Base-by-base conservation (phyloP, 2,888 invertebrate species). In the Clanis bilineata region DNA sequence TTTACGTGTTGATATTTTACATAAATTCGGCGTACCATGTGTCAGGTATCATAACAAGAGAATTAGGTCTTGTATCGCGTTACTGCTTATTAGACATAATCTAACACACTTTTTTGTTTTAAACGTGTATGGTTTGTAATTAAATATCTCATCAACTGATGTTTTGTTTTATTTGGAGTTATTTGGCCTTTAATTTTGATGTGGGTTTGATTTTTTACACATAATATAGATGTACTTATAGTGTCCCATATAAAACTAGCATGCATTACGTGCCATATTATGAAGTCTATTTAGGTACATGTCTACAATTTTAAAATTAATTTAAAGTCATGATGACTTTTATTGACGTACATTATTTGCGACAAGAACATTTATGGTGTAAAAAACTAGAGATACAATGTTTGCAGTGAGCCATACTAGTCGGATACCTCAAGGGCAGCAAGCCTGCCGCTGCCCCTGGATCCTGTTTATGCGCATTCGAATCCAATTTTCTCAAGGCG, bases 401-500 rank as follows among this genome's bases (percentile, higher is more conserved):
- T 23, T 44, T 23, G 38, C 22, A 44, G 22, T 36, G 23, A 22
- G 36, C 39, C 25, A 38, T 59, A 43, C 60, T 62, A 65, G 58
- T 66, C 62, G 64, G 62, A 64, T 63, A 65, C 63, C 70, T 73
- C 77, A 81, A 82, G 81, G 79, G 73, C 82, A 77, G 71, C 68
- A 69, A 64, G 70, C 69, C 62, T 66, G 62, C 73, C 72, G 62
- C 73, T 73, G 68, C 73, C 72, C 76, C 73, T 76, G 78, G 72
- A 83, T 83, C 86, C 85, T 85, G 85, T 89, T 89, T 86, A 81
- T 80, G 77, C 79, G 80, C 77, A 82, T 77, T 83, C 86, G 84
- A 86, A 88, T 88, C 87, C 89, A 90, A 90, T 90, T 89, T 90
- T 86, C 90, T 86, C 79, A 77, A 86, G 86, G 90, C 85, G 88